Conservation (phyloP, 1,140 invertebrate genomes). For the Drosophila tropicalis region DNA sequence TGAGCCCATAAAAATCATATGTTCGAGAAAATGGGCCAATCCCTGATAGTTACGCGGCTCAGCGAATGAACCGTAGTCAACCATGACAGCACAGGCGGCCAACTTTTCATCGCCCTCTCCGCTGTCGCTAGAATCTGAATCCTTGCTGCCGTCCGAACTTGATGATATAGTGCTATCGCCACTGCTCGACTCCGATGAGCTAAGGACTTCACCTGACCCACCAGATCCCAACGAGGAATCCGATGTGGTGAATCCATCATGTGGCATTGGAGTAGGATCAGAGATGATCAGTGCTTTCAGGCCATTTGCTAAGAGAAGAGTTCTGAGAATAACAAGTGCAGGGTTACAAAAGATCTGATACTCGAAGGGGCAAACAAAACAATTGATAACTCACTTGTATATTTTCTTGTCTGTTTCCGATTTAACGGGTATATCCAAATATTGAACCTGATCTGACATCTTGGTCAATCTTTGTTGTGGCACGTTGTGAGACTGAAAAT, state of each 20-base stretch:
- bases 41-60: conserved; percentile 91
- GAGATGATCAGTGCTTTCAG: conserved; percentile 88
- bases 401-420: conserved; percentile 86
- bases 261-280: conserved; percentile 83
- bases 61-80: conserved; percentile 88
- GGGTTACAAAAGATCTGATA: neutral
- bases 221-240: conserved; percentile 52
- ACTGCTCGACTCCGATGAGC: conserved; percentile 34
- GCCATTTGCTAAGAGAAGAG: conserved; percentile 87
- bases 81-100: conserved; percentile 89
- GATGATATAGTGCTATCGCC: conserved; percentile 43
- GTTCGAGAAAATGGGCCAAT: conserved; percentile 96
- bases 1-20: conserved; percentile 98
- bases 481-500: conserved; percentile 19
- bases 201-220: neutral
- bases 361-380: neutral
- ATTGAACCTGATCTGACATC: conserved; percentile 51
- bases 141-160: conserved; percentile 66
- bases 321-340: conserved; percentile 79
- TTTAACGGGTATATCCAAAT: conserved; percentile 84
- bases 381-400: conserved; percentile 82
- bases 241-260: conserved; percentile 69
- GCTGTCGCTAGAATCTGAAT: conserved; percentile 77
- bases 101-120: conserved; percentile 84
- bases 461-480: conserved; percentile 18